Conservation (phyloP, 1,140 invertebrate species). For the Conopomorpha cramerella region DNA sequence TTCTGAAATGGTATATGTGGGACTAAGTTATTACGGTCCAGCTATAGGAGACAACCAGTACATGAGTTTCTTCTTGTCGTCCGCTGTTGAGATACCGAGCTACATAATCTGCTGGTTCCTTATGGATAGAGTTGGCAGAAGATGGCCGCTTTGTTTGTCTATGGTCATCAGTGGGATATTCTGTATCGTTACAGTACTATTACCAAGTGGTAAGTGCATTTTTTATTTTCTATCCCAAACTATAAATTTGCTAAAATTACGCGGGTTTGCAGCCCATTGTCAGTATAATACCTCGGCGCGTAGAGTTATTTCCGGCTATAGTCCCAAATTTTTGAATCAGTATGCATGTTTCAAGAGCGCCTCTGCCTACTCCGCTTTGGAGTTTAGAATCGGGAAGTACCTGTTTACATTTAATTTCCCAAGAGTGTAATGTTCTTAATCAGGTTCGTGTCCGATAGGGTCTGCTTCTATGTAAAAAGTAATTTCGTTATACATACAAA, state of each 20-base stretch:
- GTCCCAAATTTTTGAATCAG: too few species aligned
- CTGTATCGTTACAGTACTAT: slow-evolving; percentile 79
- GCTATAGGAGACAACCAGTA: slow-evolving; percentile 83
- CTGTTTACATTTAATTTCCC: too few species aligned
- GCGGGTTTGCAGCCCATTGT: too few species aligned
- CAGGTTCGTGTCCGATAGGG: too few species aligned
- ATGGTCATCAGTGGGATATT: slow-evolving; percentile 83
- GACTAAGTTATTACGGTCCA: slow-evolving; percentile 84
- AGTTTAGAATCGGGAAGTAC: too few species aligned
- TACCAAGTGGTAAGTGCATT: slow-evolving; percentile 67
- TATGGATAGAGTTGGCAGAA: slow-evolving; percentile 81
- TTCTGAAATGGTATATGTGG: slow-evolving; percentile 83
- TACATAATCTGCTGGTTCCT: slow-evolving; percentile 83
- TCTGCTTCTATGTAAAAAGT: too few species aligned
- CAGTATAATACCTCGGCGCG: too few species aligned
- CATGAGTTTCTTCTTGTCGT: slow-evolving; percentile 83
- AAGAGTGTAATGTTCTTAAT: too few species aligned
- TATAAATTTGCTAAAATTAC: background rate
- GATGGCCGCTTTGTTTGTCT: slow-evolving; percentile 81
- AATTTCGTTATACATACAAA: too few species aligned
- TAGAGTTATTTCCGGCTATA: too few species aligned
- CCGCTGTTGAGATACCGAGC: slow-evolving; percentile 82
- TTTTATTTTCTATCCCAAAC: background rate
- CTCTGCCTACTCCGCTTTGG: too few species aligned
- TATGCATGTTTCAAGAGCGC: too few species aligned